Evolutionary conservation across 2,888 invertebrate species (phyloP).

Genomic region (Andrena trimmerana): DNA sequence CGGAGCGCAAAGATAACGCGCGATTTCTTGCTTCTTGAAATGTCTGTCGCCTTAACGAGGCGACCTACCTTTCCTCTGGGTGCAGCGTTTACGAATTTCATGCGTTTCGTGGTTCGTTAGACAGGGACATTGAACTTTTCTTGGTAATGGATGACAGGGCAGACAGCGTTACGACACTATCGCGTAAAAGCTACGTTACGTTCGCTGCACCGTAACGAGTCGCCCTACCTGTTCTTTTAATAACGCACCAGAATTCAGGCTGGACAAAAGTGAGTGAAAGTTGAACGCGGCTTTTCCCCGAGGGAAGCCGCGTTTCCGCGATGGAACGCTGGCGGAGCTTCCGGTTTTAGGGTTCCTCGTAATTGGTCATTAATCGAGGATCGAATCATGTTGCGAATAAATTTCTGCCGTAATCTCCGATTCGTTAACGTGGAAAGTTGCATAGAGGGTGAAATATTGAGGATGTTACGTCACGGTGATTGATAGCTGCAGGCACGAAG

Average conservation of each 20-base stretch:
- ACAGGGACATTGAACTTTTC: constrained; percentile 15
- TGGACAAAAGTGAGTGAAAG: constrained; percentile 52
- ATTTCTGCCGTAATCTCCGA: background rate
- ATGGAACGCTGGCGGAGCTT: background rate
- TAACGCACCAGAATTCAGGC: constrained; percentile 24
- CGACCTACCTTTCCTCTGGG: background rate
- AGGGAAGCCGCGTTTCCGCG: constrained; percentile 32
- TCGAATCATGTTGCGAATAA: background rate
- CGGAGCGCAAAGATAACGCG: constrained; percentile 1
- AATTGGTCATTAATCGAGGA: background rate
- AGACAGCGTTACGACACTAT: constrained; percentile 40
- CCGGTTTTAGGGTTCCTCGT: background rate
- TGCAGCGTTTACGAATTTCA: constrained; percentile 4
- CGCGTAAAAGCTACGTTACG: constrained; percentile 36
- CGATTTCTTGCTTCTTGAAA: background rate
- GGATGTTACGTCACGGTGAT: no score
- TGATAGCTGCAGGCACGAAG: no score
- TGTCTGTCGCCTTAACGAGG: background rate
- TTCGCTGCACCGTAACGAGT: constrained; percentile 36
- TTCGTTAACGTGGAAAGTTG: background rate
- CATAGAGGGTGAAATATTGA: background rate
- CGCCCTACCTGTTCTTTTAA: constrained; percentile 29
- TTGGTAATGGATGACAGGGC: constrained; percentile 20
- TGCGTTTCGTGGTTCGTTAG: background rate
- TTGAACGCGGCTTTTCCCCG: constrained; percentile 23